Evolutionary conservation across 2,113 vertebrate genomes (phyloP), one percentile per base, ranked within the genome.

Genomic region (Elephas maximus): DNA sequence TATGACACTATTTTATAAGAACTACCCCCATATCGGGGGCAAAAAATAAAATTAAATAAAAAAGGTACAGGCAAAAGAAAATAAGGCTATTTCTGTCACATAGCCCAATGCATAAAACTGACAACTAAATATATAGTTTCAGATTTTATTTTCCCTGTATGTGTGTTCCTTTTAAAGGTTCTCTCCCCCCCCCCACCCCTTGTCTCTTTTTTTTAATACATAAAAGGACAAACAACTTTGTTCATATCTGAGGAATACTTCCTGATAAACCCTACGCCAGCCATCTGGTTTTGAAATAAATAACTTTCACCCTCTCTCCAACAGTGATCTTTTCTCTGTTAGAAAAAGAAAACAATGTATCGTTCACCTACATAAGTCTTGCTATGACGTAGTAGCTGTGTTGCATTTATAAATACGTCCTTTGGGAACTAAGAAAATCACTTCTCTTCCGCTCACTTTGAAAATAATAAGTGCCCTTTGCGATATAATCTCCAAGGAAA

Each of bases 321-420:
- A 62, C n/a, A 90, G 89, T 74, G 95, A 94, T 85, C 57, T 79
- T 92, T 97, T 97, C 67, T 93, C 92, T 62, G 81, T 96, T 97
- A 91, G 69, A 97, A 93, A 92, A 92, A 87, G 10, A 79, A 93
- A 94, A 96, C 23, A 92, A 85, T 88, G 76, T 78, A 74, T 57
- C 92, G 20, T 78, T 95, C 77, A 97, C 23, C 6, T 78, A 77
- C 71, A 33, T 57, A 60, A 93, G 4, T 17, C 37, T 76, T 51
- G 33, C 94, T 74, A 74, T 4, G 41, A 21, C 53, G 93, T 63
- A 80, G 48, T 41, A 73, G 44, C 44, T 94, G 45, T 88, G 48
- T 83, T 71, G 30, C 77, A 92, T 85, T 87, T 93, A 88, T 93
- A 94, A 92, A 95, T 85, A 85, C 12, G 95, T 88, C 26, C 88